phyloP scores from a whole-genome alignment of 1,140 invertebrate genomes.

The Chironomus tepperi region DNA sequence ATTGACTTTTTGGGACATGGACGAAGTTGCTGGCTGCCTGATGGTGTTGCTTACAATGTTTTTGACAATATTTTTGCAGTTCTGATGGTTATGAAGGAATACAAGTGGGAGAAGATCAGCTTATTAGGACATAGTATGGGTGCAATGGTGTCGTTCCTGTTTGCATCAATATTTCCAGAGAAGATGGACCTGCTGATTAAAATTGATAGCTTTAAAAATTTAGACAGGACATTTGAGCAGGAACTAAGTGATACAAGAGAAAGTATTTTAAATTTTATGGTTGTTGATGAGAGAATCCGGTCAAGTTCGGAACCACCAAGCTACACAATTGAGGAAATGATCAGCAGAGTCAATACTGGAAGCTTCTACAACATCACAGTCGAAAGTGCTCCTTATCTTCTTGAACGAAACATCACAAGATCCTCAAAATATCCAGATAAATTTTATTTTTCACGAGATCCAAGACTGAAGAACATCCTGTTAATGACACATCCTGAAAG shows the following conservation, averaged over 20 bases:
- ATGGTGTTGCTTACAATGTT: neutral
- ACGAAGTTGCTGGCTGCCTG: neutral
- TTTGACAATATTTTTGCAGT: slow-evolving; percentile 30
- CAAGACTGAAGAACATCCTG: slow-evolving; percentile 40
- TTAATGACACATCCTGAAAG: slow-evolving; percentile 40
- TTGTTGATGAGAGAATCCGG: slow-evolving; percentile 36
- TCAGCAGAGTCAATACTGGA: slow-evolving; percentile 41
- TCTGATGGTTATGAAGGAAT: neutral
- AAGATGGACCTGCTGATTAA: slow-evolving; percentile 48
- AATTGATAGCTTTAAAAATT: slow-evolving; percentile 50
- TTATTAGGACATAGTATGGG: slow-evolving; percentile 54
- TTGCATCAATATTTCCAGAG: slow-evolving; percentile 44
- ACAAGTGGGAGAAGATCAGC: slow-evolving; percentile 49
- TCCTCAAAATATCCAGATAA: slow-evolving; percentile 43
- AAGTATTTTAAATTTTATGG: slow-evolving; percentile 38
- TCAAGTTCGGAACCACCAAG: slow-evolving; percentile 41
- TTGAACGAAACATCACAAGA: slow-evolving; percentile 43
- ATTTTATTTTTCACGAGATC: slow-evolving; percentile 47
- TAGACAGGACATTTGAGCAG: slow-evolving; percentile 39
- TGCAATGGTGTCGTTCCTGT: slow-evolving; percentile 44
- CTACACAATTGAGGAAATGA: slow-evolving; percentile 46
- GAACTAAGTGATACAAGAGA: slow-evolving; percentile 43
- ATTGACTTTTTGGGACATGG: slow-evolving; percentile 50
- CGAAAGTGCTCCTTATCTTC: slow-evolving; percentile 46
- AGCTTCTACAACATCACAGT: slow-evolving; percentile 44